These are phyloP conservation scores for Encarsia formosa DNA, from an alignment of 2,888 invertebrate genomes.

Conservation along the genomic window DNA sequence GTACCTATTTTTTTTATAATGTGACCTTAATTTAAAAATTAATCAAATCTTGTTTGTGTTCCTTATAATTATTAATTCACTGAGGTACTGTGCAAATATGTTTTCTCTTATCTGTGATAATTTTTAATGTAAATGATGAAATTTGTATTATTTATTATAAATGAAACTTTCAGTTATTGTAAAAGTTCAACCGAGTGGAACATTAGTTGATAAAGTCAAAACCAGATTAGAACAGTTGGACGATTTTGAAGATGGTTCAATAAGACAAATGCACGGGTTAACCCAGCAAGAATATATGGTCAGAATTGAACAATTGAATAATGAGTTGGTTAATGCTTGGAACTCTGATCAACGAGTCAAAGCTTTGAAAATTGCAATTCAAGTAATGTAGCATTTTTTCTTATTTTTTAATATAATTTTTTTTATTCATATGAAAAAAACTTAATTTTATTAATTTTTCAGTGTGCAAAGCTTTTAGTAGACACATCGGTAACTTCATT, in stretches of 20 bases:
- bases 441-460: slow-evolving; percentile 34
- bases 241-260: slow-evolving; percentile 86
- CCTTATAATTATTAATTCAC: too few species aligned
- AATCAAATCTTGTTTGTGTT: too few species aligned
- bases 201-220: slow-evolving; percentile 81
- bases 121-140: too few species aligned
- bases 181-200: slow-evolving; percentile 67
- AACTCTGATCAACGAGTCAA: slow-evolving; percentile 90
- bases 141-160: too few species aligned
- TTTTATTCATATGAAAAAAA: neutral
- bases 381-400: slow-evolving; percentile 50
- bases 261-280: slow-evolving; percentile 82
- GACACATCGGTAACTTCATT: slow-evolving; percentile 89
- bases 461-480: slow-evolving; percentile 89
- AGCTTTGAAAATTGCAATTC: slow-evolving; percentile 93
- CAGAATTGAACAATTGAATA: slow-evolving; percentile 85
- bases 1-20: slow-evolving; percentile 47
- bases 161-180: slow-evolving; percentile 68
- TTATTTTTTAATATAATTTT: slow-evolving; percentile 1
- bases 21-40: neutral
- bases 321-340: slow-evolving; percentile 89
- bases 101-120: too few species aligned
- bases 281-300: slow-evolving; percentile 89
- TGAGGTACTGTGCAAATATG: too few species aligned
- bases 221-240: slow-evolving; percentile 90